Base-by-base conservation (phyloP, 2,888 invertebrate species). In the Syritta pipiens region DNA sequence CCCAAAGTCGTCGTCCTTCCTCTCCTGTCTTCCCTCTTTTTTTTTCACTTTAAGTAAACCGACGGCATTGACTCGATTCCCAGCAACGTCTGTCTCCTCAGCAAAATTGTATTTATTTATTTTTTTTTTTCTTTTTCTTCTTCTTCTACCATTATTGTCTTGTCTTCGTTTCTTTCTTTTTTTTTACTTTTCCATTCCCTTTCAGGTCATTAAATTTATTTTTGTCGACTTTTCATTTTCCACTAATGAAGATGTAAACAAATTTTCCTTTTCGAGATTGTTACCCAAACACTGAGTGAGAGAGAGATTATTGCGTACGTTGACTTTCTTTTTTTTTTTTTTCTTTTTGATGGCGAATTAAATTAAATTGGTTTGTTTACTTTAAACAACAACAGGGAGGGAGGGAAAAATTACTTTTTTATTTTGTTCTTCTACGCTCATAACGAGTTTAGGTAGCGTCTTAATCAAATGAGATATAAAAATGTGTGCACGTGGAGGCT, bases 201-300 rank as follows among this genome's bases (percentile, higher is more conserved):
- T 55, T 53, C 71, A 71, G 46, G 42, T 71, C 71, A 71, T 71
- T 71, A 71, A 71, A 55, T 62, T 62, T 62, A 62, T 62, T 71
- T 71, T 55, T 71, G 60, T 71, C 55, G 62, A 71, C 44, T 60
- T 60, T 60, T 46, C 35, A n/a, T 53, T 60, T 55, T 19, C n/a
- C 22, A 51, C 57, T 71, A 69, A 69, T 69, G 69, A 62, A 55
- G 62, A 62, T 71, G 71, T 62, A 71, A 71, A 71, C 62, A 71
- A 71, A 60, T 46, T 60, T 68, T 48, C 46, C 14, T 30, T 59
- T 55, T 6, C 26, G 17, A 14, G 17, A 55, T 40, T 10, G 40
- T 14, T 19, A 9, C 24, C 26, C 19, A 28, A 22, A 35, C 10
- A 9, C 5, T 12, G 30, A 0, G 10, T 12, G n/a, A 9, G 1